Percentiles rank a stretch among this genome's conserved stretches.
phyloP scores from a whole-genome alignment of 2,113 vertebrate genomes.

The Hydrochoerus hydrochaeris region DNA sequence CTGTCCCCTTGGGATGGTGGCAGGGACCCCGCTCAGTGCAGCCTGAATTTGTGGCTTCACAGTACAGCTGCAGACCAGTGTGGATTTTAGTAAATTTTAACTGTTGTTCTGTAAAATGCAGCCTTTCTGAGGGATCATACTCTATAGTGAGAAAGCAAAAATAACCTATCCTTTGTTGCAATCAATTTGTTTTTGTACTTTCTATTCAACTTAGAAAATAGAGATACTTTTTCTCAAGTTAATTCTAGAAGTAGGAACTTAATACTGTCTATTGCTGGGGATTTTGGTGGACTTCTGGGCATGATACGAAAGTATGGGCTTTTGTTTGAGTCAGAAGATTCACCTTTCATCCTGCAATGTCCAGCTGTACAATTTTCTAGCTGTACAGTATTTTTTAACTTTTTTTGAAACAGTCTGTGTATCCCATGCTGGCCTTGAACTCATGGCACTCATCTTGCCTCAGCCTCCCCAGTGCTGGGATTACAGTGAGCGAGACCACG shows the following conservation, averaged over 20 bases:
- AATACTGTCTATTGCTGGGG: slow-evolving; percentile 7
- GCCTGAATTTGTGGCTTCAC: slow-evolving; percentile 23
- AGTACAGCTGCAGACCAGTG: neutral
- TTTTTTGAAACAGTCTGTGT: neutral
- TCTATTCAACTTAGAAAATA: slow-evolving; percentile 5
- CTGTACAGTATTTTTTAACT: neutral
- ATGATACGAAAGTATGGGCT: neutral
- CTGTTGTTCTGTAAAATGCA: slow-evolving; percentile 32
- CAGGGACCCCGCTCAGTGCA: neutral
- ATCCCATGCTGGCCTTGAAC: neutral
- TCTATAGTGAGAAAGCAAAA: slow-evolving; percentile 45
- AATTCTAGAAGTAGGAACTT: slow-evolving; percentile 45
- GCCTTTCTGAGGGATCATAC: slow-evolving; percentile 7
- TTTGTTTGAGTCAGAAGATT: neutral
- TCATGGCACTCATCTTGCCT: neutral
- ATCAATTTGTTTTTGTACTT: slow-evolving; percentile 51
- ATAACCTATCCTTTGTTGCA: slow-evolving; percentile 8
- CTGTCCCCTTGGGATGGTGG: neutral
- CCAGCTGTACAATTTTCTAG: neutral
- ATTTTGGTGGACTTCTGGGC: slow-evolving; percentile 4
- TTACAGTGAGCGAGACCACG: neutral
- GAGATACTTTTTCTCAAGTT: slow-evolving; percentile 1
- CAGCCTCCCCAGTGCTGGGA: neutral
- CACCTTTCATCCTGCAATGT: neutral
- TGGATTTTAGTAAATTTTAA: slow-evolving; percentile 56